Evolutionary conservation across 2,888 invertebrate species (phyloP), one percentile per base, ranked within the genome.

Genomic region (Bimastos eiseni): DNA sequence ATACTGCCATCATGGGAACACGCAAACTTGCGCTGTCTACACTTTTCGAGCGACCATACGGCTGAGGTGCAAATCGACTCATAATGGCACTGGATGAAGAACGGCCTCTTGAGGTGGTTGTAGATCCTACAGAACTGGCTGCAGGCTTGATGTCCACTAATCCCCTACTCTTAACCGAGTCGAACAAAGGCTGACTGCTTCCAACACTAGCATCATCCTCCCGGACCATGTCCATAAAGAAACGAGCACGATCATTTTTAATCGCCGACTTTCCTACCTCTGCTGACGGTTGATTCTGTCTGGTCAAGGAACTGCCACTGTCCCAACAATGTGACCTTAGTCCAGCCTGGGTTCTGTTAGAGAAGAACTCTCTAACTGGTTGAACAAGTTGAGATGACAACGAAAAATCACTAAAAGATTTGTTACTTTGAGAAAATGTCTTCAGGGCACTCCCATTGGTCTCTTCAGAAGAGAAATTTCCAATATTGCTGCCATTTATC

Each of bases 41-140:
- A 41, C 90, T 90, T 86, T 83, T 90, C 33, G 90, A 90, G n/a
- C 90, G 30, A 49, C 88, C 88, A 86, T 91, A 91, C 15, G 91
- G 91, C 13, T 86, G 89, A 15, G 91, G 91, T 11, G 91, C 91
- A 89, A 91, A 91, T 33, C 91, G 89, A 70, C 91, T 91, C 91
- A 91, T 91, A 37, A 91, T 90, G 90, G 90, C 44, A 55, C 89
- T 90, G 30, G 91, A 89, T n/a, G 91, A 90, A 41, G 91, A 91
- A 24, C 90, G 44, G 6, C 90, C 38, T 36, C 86, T 86, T 5
- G 34, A 86, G n/a, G 70, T 70, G 6, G 70, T 70, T n/a, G 70
- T n/a, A n/a, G 70, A 70, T n/a, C 30, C 70, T n/a, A n/a, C 30
- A 70, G 70, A n/a, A 70, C 70, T 70, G 70, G 70, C n/a, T n/a